Evolutionary conservation across 1,140 invertebrate species (phyloP), one percentile per base, ranked within the genome.

Genomic region (Nautilus pompilius): DNA sequence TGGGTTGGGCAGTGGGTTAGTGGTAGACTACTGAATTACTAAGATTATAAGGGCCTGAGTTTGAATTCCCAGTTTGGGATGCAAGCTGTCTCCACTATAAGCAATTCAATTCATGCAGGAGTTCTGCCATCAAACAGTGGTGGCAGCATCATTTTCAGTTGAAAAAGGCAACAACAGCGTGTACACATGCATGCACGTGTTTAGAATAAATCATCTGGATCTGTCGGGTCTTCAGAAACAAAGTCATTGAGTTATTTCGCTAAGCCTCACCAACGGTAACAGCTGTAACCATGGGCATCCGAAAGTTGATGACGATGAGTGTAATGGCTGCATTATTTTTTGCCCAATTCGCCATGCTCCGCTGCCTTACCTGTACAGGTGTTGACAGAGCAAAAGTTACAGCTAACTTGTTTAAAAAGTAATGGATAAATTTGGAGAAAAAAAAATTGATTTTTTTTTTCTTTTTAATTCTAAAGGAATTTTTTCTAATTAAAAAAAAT

Each of bases 1-100:
- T n/a, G n/a, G n/a, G n/a, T n/a, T n/a, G n/a, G n/a, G n/a, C n/a
- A n/a, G n/a, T n/a, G n/a, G n/a, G n/a, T n/a, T n/a, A n/a, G n/a
- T n/a, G n/a, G n/a, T n/a, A n/a, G n/a, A n/a, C n/a, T n/a, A 71
- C 22, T 79, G 65, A 5, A 72, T 69, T 36, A 72, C 41, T 6
- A 80, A 58, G 36, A n/a, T 49, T 24, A 49, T 49, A 17, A 49
- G 5, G 5, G n/a, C 26, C 46, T 6, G n/a, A 17, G n/a, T n/a
- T n/a, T n/a, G n/a, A n/a, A 49, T 20, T 49, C 5, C n/a, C n/a
- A 5, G n/a, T 24, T n/a, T 5, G n/a, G 5, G 5, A 5, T 5
- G n/a, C 26, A 6, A 20, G 5, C n/a, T 49, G 5, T 49, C n/a
- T 49, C 5, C 26, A 17, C n/a, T 5, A 6, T 20, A 8, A 49